Evolutionary conservation across 2,888 invertebrate genomes (phyloP).

Genomic region (Leptopilina syphax): DNA sequence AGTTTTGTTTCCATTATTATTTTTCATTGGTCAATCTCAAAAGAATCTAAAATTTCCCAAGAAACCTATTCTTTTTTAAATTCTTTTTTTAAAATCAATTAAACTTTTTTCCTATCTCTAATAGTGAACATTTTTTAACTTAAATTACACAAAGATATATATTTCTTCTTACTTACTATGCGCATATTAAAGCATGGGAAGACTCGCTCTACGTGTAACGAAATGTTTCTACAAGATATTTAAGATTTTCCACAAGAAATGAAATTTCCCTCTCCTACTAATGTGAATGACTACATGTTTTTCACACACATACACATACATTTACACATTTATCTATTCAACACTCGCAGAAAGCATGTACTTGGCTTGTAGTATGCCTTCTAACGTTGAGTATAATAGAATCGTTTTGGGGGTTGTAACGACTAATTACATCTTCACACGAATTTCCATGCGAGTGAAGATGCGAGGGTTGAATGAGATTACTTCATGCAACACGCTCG

Average conservation of each 20-base stretch:
- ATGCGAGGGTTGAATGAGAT: slow-evolving; percentile 40
- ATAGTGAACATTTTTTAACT: too few species aligned
- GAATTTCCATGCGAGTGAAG: slow-evolving; percentile 42
- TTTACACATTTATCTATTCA: not conserved
- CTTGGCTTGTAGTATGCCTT: slow-evolving; percentile 23
- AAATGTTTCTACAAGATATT: slow-evolving; percentile 15
- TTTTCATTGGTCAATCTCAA: too few species aligned
- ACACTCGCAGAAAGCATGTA: slow-evolving; percentile 16
- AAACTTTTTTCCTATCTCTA: too few species aligned
- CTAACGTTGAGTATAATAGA: slow-evolving; percentile 41
- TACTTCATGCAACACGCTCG: slow-evolving; percentile 32
- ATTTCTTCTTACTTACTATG: not conserved
- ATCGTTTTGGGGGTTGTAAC: slow-evolving; percentile 44
- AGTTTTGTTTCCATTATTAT: too few species aligned
- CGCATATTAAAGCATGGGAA: not conserved
- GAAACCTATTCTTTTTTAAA: too few species aligned
- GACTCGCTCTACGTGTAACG: not conserved
- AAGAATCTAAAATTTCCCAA: too few species aligned
- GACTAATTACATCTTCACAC: slow-evolving; percentile 50
- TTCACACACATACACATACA: not conserved
- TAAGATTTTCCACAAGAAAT: slow-evolving; percentile 5
- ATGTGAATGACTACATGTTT: not conserved
- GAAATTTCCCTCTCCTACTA: slow-evolving; percentile 6
- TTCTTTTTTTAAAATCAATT: too few species aligned
- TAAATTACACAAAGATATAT: not conserved